Evolutionary conservation across 2,797 vertebrate species (phyloP).

Genomic region (Dipus sagitta): DNA sequence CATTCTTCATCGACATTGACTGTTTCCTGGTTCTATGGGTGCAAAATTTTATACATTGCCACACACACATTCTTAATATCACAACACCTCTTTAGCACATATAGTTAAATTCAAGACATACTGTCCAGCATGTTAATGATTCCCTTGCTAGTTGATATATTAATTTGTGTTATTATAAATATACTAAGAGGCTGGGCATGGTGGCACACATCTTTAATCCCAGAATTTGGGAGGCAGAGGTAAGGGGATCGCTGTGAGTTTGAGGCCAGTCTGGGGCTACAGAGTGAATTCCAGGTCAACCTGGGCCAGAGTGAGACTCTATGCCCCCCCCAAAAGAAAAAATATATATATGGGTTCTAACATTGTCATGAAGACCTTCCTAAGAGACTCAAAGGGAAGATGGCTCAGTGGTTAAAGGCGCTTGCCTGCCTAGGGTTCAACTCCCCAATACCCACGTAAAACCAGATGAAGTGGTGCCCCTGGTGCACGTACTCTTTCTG

Average conservation of each 20-base stretch:
- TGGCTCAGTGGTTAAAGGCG: too few species aligned
- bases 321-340: too few species aligned
- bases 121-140: neutral
- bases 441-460: too few species aligned
- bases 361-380: neutral
- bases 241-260: too few species aligned
- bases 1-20: neutral
- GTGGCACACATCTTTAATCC: too few species aligned
- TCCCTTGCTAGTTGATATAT: neutral
- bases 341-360: neutral
- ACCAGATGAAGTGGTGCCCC: too few species aligned
- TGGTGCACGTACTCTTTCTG: too few species aligned
- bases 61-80: constrained; percentile 19
- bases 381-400: neutral
- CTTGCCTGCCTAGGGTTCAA: too few species aligned
- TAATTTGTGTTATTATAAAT: constrained; percentile 25
- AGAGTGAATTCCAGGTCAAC: too few species aligned
- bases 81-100: constrained; percentile 2
- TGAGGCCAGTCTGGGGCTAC: too few species aligned
- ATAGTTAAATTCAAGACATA: neutral
- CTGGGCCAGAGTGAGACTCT: too few species aligned
- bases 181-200: neutral
- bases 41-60: constrained; percentile 15
- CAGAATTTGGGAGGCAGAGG: too few species aligned
- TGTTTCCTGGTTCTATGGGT: neutral